Evolutionary conservation across 2,888 invertebrate genomes (phyloP).

Genomic region (Hyposoter didymator): DNA sequence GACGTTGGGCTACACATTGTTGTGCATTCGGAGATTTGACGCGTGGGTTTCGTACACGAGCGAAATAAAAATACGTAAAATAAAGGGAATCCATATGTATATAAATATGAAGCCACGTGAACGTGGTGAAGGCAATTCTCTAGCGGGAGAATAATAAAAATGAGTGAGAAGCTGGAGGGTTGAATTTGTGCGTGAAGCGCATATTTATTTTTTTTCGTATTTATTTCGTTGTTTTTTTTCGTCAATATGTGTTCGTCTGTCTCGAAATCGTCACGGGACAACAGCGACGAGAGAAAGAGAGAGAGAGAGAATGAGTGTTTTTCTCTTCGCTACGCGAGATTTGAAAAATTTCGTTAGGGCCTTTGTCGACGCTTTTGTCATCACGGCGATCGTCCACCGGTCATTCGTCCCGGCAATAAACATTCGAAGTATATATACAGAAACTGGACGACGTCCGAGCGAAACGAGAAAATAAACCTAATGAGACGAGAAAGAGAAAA

Average conservation of each 20-base stretch:
- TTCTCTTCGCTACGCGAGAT: conserved; percentile 74
- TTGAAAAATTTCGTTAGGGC: conserved; percentile 74
- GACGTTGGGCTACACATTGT: not conserved
- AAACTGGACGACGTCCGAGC: conserved; percentile 64
- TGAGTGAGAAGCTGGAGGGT: conserved; percentile 52
- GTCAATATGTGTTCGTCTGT: conserved; percentile 44
- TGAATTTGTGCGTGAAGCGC: conserved; percentile 27
- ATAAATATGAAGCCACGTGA: conserved; percentile 7
- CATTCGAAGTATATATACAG: conserved; percentile 65
- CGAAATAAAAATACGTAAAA: conserved; percentile 53
- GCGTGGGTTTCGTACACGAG: conserved; percentile 9
- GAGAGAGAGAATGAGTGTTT: conserved; percentile 25
- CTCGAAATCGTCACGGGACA: conserved; percentile 58
- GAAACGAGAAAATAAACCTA: conserved; percentile 51
- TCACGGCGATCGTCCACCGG: conserved; percentile 66
- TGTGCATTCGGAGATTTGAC: conserved; percentile 20
- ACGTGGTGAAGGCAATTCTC: conserved; percentile 21
- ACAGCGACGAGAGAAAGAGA: conserved; percentile 11
- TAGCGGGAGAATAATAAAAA: conserved; percentile 63
- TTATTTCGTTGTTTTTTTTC: conserved; percentile 12
- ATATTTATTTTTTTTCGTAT: conserved; percentile 32
- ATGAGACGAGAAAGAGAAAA: conserved; percentile 42
- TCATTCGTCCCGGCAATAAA: conserved; percentile 71
- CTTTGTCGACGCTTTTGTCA: conserved; percentile 68
- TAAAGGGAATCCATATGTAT: conserved; percentile 42